Conservation (phyloP, 2,888 invertebrate genomes). For the Lithophane leautieri region DNA sequence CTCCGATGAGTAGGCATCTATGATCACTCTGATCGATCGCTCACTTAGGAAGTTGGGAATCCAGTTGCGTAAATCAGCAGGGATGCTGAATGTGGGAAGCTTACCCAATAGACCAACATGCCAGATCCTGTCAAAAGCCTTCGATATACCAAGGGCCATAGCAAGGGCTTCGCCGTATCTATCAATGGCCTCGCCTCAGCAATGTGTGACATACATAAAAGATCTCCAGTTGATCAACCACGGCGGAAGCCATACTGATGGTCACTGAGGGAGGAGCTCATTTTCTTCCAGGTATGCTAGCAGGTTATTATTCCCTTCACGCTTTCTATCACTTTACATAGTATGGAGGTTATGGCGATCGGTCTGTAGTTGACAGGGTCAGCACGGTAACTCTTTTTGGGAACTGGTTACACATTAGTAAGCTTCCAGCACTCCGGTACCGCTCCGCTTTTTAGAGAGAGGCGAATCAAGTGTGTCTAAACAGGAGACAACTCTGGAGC, state of each 20-base stretch:
- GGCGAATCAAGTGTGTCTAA: background rate
- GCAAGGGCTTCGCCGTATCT: background rate
- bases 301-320: too few relatives aligned
- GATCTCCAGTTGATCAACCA: background rate
- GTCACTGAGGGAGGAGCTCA: background rate
- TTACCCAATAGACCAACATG: too few relatives aligned
- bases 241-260: background rate
- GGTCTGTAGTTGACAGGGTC: background rate
- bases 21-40: too few relatives aligned
- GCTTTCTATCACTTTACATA: too few relatives aligned
- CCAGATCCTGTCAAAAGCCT: too few relatives aligned
- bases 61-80: too few relatives aligned
- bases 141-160: background rate
- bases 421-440: background rate
- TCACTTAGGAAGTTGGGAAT: too few relatives aligned
- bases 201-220: background rate
- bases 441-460: background rate
- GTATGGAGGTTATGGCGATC: too few relatives aligned
- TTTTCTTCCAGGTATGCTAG: too few relatives aligned
- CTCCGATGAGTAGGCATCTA: too few relatives aligned
- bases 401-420: background rate
- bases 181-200: background rate
- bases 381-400: background rate
- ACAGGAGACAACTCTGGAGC: background rate
- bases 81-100: too few relatives aligned